Base-by-base conservation (phyloP, 2,113 vertebrate genomes). In the Etia nguti region DNA sequence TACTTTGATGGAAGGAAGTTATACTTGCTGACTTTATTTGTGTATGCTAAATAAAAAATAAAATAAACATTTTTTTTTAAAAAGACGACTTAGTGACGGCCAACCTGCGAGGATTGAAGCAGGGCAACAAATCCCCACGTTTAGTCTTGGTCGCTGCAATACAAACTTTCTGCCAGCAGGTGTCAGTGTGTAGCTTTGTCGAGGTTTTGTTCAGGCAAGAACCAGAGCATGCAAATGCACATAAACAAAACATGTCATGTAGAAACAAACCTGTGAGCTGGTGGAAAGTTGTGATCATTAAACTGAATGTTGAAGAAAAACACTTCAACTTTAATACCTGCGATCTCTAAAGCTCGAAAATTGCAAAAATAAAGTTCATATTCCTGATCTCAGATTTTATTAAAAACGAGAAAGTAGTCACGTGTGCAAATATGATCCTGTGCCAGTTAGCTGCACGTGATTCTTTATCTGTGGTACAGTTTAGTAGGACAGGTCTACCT, bases 181-280 rank as follows among this genome's bases (percentile, higher is more conserved):
- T 89, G 93, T 89, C 91, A 80, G 52, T 86, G 75, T 94, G 89
- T 31, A 62, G 11, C 88, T 80, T 80, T 15, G 50, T 83, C 79
- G 10, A 31, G 9, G 20, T 22, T 57, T 24, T 29, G 43, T 73
- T n/a, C 2, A 10, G 8, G 3, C 10, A 4, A 12, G 20, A 57
- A 16, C n/a, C 52, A 38, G 52, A 80, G 41, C n/a, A 22, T 43
- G 38, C 8, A 22, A 16, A 46, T 41, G 68, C 38, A 10, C 22
- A 16, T 18, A 10, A 46, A 73, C 68, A 18, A 16, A 46, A 73
- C 38, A 3, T 26, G 36, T 6, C 65, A 24, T 16, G 9, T 10
- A 65, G 60, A 36, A 38, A 36, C 18, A 36, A 65, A 65, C 9
- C 10, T 38, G 29, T 38, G 62, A 52, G 13, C 13, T 41, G 31